Percentiles rank a stretch among this genome's conserved stretches.
Conservation (phyloP, 2,113 vertebrate genomes). For the Arenaria interpres region DNA sequence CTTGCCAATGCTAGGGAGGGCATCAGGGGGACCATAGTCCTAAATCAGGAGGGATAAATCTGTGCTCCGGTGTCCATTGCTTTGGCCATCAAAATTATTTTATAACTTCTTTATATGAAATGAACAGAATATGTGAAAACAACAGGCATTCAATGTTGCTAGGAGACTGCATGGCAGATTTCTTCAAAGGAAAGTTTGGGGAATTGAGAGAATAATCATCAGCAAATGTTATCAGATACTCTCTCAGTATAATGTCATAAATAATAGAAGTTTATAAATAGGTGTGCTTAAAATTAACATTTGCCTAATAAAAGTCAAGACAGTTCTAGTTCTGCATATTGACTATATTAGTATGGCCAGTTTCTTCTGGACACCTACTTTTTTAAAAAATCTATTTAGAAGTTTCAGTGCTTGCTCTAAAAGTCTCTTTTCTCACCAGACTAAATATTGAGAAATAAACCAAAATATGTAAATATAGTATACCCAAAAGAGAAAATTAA, state of each 20-base stretch:
- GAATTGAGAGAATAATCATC: neutral
- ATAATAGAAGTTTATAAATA: neutral
- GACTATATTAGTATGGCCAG: neutral
- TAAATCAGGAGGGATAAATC: neutral
- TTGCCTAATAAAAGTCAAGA: neutral
- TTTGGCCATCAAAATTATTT: neutral
- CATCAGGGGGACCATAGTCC: accelerated
- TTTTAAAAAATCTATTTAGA: neutral
- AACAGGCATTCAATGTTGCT: neutral
- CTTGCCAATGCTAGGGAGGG: neutral
- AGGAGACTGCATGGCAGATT: neutral
- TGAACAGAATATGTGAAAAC: neutral
- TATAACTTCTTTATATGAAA: neutral
- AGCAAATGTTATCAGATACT: neutral
- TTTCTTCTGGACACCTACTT: neutral
- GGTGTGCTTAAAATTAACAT: neutral
- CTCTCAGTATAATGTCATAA: neutral
- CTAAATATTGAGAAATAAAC: conserved; percentile 69
- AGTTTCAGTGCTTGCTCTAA: neutral
- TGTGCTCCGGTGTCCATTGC: neutral
- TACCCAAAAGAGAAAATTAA: conserved; percentile 70
- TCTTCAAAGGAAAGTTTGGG: neutral
- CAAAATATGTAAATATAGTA: conserved; percentile 73
- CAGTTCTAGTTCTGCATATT: neutral
- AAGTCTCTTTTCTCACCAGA: conserved; percentile 55